These are phyloP conservation scores for Pelvicachromis taeniatus DNA, from an alignment of 2,113 vertebrate species.

Conservation along the genomic window DNA sequence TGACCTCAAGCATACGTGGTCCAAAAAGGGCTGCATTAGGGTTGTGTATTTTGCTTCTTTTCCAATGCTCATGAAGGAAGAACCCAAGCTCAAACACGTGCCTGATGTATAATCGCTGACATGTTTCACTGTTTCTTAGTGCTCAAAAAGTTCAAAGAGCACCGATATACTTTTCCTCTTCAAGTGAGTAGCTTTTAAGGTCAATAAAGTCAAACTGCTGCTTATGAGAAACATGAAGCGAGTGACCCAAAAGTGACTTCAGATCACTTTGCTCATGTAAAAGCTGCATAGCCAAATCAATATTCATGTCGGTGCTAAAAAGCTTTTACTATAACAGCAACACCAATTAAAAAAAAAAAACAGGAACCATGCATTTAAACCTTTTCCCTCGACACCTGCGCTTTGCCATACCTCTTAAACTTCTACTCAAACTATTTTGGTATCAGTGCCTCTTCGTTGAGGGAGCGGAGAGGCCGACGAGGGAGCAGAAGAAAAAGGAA, in stretches of 20 bases:
- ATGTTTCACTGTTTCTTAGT: neutral
- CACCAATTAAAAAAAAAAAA: neutral
- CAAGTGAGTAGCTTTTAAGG: constrained; percentile 3
- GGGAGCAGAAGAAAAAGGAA: neutral
- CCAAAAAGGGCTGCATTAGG: neutral
- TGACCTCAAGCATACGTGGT: neutral
- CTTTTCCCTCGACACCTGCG: neutral
- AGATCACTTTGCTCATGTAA: constrained; percentile 9
- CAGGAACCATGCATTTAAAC: neutral
- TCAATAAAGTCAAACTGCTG: neutral
- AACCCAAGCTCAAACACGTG: neutral
- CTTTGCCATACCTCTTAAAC: neutral
- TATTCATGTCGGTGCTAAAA: constrained; percentile 33
- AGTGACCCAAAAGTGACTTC: constrained; percentile 13
- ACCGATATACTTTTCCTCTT: neutral
- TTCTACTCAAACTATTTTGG: neutral
- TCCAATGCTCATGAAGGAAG: neutral
- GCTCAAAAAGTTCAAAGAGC: neutral
- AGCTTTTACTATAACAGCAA: neutral
- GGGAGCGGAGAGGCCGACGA: neutral
- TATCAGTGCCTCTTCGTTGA: neutral
- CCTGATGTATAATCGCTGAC: neutral
- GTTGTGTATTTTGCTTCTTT: neutral
- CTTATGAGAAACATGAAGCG: neutral
- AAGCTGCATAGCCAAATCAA: constrained; percentile 1